Conservation (phyloP, 2,888 invertebrate species). For the Drosophila quasianomalipes region DNA sequence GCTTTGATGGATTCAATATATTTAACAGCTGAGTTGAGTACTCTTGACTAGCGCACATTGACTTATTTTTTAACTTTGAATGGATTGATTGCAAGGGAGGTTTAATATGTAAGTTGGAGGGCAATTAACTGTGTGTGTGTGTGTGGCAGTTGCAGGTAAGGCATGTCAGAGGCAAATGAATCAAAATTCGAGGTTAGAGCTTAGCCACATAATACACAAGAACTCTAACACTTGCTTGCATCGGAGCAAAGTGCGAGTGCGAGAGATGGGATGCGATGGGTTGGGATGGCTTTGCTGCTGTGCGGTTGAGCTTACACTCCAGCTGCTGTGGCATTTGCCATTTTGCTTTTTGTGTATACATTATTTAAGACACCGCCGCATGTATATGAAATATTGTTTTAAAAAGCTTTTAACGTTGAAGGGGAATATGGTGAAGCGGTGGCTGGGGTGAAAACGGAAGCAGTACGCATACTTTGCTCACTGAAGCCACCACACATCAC, state of each 20-base stretch:
- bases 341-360: conserved; percentile 65
- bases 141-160: conserved; percentile 46
- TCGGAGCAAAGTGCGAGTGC: no score
- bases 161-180: conserved; percentile 22
- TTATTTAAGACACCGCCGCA: conserved; percentile 61
- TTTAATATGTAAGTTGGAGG: conserved; percentile 14
- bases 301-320: conserved; percentile 41
- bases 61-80: not conserved
- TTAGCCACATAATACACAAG: conserved; percentile 34
- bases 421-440: not conserved
- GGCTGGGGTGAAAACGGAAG: conserved; percentile 5
- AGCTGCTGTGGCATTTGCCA: conserved; percentile 40
- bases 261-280: not conserved
- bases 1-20: not conserved
- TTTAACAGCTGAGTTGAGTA: not conserved
- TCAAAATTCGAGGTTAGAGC: conserved; percentile 55
- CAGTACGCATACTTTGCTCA: conserved; percentile 28
- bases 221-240: conserved; percentile 2
- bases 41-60: no score
- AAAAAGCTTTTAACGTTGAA: conserved; percentile 60
- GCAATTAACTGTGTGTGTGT: conserved; percentile 68
- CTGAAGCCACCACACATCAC: conserved; percentile 36
- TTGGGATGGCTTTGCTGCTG: conserved; percentile 1
- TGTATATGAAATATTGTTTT: conserved; percentile 64
- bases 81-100: not conserved